Base-by-base conservation (phyloP, 2,888 invertebrate species). In the Neocrepidodera transversa region DNA sequence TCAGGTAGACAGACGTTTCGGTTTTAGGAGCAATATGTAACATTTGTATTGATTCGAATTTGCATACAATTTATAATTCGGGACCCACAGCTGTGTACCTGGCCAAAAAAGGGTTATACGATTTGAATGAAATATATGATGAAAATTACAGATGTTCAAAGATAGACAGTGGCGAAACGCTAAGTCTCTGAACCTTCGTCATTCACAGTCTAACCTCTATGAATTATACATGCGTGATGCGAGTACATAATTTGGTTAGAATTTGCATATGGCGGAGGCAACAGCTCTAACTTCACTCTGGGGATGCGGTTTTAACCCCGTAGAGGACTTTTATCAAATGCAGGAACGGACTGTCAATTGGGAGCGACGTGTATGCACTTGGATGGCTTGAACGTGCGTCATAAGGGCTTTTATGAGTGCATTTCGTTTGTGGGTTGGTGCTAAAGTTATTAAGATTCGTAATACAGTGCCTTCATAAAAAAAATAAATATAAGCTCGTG, bases 231-330 rank as follows among this genome's bases (percentile, higher is more conserved):
- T 77, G 77, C 77, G 75, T 75, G 71, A 71, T 77, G 74, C 74
- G 77, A 76, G 75, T 75, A 76, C 72, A 77, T 78, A 77, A 79
- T 79, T 79, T 76, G 76, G 78, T 78, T 77, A 76, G 74, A 69
- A 79, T 79, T 79, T 79, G 79, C 78, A 79, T 79, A 78, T 78
- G 78, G 78, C 77, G 77, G 77, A 74, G 74, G 66, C 67, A 64
- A 42, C 54, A 62, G 59, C 47, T 56, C 59, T 56, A 62, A 64
- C 63, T 63, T 63, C 60, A 56, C 64, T 65, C 61, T 55, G 49
- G 65, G 63, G 62, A 62, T 64, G 63, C 58, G 65, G 59, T 62
- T 60, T 62, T 60, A 60, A 58, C 51, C 52, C 52, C 51, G 57
- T 52, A 52, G 45, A 51, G 47, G 51, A 51, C 45, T 58, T 58